Evolutionary conservation across 2,888 invertebrate species (phyloP).

Genomic region (Lapara coniferarum): DNA sequence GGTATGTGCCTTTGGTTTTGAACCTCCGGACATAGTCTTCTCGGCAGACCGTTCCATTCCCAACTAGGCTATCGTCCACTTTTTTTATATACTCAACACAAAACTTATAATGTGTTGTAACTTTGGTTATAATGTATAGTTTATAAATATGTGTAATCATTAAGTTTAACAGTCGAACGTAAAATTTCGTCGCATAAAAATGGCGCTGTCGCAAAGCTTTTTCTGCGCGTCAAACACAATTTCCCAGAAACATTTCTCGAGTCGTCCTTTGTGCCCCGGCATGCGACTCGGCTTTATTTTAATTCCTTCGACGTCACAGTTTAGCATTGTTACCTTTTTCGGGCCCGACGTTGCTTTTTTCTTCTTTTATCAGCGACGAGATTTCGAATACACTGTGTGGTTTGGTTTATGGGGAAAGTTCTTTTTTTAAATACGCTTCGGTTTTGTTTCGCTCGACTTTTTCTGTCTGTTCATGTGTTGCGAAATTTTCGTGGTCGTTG

Average conservation of each 20-base stretch:
- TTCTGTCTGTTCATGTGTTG: slow-evolving; percentile 24
- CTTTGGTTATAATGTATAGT: too few species aligned
- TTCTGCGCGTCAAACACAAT: slow-evolving; percentile 32
- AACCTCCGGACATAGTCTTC: too few species aligned
- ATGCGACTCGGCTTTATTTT: slow-evolving; percentile 57
- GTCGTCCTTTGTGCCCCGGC: slow-evolving; percentile 48
- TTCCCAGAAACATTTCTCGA: slow-evolving; percentile 59
- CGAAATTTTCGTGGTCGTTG: slow-evolving; percentile 23
- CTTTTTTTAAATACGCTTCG: slow-evolving; percentile 21
- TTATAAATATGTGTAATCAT: too few species aligned
- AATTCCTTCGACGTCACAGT: slow-evolving; percentile 61
- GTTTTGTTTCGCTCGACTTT: slow-evolving; percentile 22
- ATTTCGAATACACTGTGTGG: slow-evolving; percentile 25
- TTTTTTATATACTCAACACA: too few species aligned
- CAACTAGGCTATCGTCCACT: too few species aligned
- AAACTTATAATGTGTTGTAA: too few species aligned
- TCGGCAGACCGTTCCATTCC: too few species aligned
- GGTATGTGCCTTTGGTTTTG: too few species aligned
- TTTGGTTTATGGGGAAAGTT: slow-evolving; percentile 19
- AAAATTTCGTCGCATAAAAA: background rate
- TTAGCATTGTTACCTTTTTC: slow-evolving; percentile 64
- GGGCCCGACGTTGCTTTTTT: slow-evolving; percentile 26
- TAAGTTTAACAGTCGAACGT: too few species aligned
- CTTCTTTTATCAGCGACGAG: slow-evolving; percentile 19
- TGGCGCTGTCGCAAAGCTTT: slow-evolving; percentile 14